Conservation (phyloP, 2,797 vertebrate genomes). For the Vipera ursinii region DNA sequence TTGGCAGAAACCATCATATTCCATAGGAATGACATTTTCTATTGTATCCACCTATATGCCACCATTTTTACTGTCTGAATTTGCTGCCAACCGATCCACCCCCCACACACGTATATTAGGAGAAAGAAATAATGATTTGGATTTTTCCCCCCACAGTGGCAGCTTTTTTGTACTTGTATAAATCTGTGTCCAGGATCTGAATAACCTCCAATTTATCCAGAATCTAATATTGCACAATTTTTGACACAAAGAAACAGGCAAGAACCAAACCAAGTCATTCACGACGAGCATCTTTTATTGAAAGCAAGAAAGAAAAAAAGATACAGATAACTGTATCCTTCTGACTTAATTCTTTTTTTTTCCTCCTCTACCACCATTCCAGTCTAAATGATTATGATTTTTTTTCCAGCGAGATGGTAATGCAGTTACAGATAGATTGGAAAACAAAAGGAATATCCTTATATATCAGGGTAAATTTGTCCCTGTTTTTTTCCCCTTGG, state of each 20-base stretch:
- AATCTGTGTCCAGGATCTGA: not conserved
- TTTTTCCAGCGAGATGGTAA: slow-evolving; percentile 31
- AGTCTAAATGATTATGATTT: not conserved
- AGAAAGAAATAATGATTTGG: not conserved
- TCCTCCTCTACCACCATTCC: not conserved
- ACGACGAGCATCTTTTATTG: not conserved
- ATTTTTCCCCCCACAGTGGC: not conserved
- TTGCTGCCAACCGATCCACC: not conserved
- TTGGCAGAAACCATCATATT: fast-evolving
- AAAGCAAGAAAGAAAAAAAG: not conserved
- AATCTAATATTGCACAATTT: not conserved
- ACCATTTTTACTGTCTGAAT: not conserved
- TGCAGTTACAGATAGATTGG: slow-evolving; percentile 8
- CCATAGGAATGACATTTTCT: not conserved
- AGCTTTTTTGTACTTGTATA: not conserved
- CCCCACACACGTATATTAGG: fast-evolving
- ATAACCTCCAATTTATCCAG: not conserved
- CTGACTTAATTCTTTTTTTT: fast-evolving
- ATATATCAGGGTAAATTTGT: not conserved
- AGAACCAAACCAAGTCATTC: not conserved
- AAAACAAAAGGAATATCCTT: not conserved
- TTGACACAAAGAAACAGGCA: not conserved
- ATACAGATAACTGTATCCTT: not conserved
- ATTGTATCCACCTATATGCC: not conserved
- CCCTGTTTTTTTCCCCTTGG: not conserved